A percentile compares a stretch with the other conserved stretches of the same genome.
phyloP scores from a whole-genome alignment of 2,888 invertebrate genomes.

The Clostera curtula region DNA sequence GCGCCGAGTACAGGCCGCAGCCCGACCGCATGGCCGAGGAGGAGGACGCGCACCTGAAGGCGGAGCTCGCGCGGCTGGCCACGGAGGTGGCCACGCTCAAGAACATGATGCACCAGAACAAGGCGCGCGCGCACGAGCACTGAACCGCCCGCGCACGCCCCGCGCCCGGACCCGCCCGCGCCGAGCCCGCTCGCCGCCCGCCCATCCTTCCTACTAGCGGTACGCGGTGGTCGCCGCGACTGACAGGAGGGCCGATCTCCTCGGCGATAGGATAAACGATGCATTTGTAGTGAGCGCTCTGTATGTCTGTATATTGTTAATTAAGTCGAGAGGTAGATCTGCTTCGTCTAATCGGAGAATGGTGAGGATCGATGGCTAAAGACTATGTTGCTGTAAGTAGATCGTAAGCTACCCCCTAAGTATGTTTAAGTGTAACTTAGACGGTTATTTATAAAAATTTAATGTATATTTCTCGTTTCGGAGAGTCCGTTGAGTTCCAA shows the following conservation, averaged over 20 bases:
- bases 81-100: constrained; percentile 94
- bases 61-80: constrained; percentile 90
- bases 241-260: no score
- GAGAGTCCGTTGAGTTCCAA: constrained; percentile 57
- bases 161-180: constrained; percentile 28
- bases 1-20: constrained; percentile 77
- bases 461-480: constrained; percentile 64
- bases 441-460: constrained; percentile 63
- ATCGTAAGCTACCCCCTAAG: constrained; percentile 53
- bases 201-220: constrained; percentile 63
- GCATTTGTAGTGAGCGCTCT: constrained; percentile 73
- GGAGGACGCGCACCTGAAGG: constrained; percentile 85
- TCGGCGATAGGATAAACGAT: constrained; percentile 69
- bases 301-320: constrained; percentile 61
- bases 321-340: constrained; percentile 67
- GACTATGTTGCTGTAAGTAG: constrained; percentile 65
- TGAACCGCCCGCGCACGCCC: constrained; percentile 35
- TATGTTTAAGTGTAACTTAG: constrained; percentile 62
- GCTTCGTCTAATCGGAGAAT: constrained; percentile 74
- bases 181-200: constrained; percentile 41
- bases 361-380: constrained; percentile 69
- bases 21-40: constrained; percentile 67
- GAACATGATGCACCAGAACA: constrained; percentile 83
- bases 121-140: constrained; percentile 62
- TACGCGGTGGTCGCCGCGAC: no score